Evolutionary conservation across 2,113 vertebrate genomes (phyloP).

Genomic region (Sus scrofa): DNA sequence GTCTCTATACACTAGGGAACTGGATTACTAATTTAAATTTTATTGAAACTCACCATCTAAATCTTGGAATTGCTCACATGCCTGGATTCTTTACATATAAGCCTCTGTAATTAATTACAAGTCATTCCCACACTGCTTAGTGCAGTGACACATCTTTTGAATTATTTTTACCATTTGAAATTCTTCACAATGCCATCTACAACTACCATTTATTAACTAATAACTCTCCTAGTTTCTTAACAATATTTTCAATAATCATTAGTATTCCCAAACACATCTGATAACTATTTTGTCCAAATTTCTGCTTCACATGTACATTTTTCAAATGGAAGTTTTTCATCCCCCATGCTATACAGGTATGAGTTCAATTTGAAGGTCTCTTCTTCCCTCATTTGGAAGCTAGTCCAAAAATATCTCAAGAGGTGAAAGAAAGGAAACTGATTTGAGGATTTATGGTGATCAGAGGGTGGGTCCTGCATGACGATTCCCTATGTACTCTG

Average conservation of each 20-base stretch:
- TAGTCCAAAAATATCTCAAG: background rate
- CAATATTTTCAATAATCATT: background rate
- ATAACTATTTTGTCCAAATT: background rate
- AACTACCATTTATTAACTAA: background rate
- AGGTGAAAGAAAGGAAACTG: background rate
- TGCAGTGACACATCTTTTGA: background rate
- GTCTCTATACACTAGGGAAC: background rate
- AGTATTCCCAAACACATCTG: background rate
- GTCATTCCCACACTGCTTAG: background rate
- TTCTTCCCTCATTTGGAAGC: background rate
- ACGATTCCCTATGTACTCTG: background rate
- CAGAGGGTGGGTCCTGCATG: background rate
- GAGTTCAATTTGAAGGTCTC: background rate
- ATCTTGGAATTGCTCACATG: background rate
- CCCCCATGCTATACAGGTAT: background rate
- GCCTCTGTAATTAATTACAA: background rate
- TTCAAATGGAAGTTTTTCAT: background rate
- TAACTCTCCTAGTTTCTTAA: background rate
- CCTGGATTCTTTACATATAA: background rate
- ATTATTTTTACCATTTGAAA: background rate
- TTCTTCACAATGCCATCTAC: background rate
- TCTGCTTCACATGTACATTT: background rate
- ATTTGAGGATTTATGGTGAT: background rate
- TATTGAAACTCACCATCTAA: background rate
- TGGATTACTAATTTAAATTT: background rate